Conservation (phyloP, 2,113 vertebrate species). For the Mormoops blainvillei region DNA sequence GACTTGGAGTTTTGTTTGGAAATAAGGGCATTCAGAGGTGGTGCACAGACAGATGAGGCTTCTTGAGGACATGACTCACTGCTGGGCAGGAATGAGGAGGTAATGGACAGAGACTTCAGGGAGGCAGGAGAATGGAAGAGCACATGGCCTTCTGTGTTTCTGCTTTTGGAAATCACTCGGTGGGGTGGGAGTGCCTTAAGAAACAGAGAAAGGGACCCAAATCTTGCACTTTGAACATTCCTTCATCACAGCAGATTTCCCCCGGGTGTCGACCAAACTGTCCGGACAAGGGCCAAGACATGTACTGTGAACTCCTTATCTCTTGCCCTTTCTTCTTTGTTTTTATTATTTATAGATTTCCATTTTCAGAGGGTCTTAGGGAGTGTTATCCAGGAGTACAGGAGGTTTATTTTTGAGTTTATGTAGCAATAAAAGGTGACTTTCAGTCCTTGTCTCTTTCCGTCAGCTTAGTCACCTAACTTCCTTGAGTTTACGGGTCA, state of each 20-base stretch:
- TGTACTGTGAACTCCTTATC: too few relatives aligned
- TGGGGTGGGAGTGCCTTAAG: neutral
- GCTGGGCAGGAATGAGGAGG: neutral
- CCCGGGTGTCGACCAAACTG: neutral
- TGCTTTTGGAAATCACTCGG: neutral
- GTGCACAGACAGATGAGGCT: neutral
- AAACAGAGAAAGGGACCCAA: neutral
- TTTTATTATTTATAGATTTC: neutral
- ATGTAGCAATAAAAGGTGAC: neutral
- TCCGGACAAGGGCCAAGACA: neutral
- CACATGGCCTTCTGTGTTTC: neutral
- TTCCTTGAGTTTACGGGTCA: neutral
- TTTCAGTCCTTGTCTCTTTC: too few relatives aligned
- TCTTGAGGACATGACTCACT: neutral
- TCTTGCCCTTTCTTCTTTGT: too few relatives aligned
- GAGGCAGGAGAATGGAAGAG: neutral
- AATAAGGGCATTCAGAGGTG: neutral
- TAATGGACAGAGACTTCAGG: neutral
- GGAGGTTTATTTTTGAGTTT: neutral
- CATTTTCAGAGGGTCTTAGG: neutral
- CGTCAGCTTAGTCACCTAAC: neutral
- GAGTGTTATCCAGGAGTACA: neutral
- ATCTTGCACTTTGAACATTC: neutral
- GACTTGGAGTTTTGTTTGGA: neutral
- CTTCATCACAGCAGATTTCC: neutral